Evolutionary conservation across 2,888 invertebrate genomes (phyloP), one percentile per base, ranked within the genome.

Genomic region (Diabrotica balteata): DNA sequence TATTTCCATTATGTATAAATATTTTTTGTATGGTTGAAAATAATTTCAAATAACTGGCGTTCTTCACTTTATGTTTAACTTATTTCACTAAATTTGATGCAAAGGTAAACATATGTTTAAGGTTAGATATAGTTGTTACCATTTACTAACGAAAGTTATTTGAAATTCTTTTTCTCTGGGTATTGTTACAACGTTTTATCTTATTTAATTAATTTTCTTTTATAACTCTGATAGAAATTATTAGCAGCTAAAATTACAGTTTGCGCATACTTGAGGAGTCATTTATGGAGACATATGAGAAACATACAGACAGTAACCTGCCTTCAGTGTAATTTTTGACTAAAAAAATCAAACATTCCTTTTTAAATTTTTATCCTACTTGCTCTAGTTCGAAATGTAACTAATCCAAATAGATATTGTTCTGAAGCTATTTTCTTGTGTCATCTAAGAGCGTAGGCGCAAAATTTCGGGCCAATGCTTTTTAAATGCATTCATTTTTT

Each of bases 181-280:
- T 77, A 78, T 72, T 77, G 77, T 78, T 77, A 75, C 76, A 77
- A 63, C 69, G 65, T 68, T 63, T 64, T 61, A 63, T 63, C 43
- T 44, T 44, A 44, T 44, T 57, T 57, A 17, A 44, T 59, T 47
- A 59, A 22, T 59, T 22, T 47, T 58, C 32, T 57, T 54, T 57
- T 57, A 11, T 49, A 59, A 68, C 68, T 68, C 67, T 66, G 66
- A 68, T 70, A 61, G 71, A 71, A 75, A 74, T 73, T 74, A 73
- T 69, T 75, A 74, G 73, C 63, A 54, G 61, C 64, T 58, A 59
- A 63, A 55, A 60, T 62, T 63, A 62, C 63, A 49, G 47, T 11
- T 43, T 44, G 44, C 3, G 45, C 45, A 17, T 57, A 57, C 45
- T 11, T 47, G 47, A 10, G 4, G 47, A 47, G 10, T 47, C 47